Base-by-base conservation (phyloP, 2,797 vertebrate genomes). In the Gymnoscopelus microlampas region DNA sequence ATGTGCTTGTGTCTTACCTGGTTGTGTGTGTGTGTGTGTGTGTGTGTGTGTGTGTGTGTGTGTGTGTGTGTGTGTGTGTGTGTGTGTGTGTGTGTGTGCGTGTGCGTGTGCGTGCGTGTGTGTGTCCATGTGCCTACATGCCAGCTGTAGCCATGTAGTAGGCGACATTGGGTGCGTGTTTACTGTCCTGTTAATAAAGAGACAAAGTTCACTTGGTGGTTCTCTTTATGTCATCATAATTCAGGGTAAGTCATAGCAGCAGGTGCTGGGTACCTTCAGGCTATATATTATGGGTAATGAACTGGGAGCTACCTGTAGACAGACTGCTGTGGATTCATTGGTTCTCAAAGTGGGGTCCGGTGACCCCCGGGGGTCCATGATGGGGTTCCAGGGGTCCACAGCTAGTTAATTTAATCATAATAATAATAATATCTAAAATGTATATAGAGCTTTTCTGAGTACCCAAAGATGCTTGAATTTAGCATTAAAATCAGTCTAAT, bases 151-250 rank as follows among this genome's bases (percentile, higher is more conserved):
- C 26, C 70, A 73, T 67, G 66, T 70, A 77, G 23, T 66, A 56
- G 68, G 61, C 79, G 81, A 85, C 75, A 64, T 56, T 70, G 72
- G 66, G 71, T 55, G 58, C 74, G 72, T 81, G 75, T 90, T 90
- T 87, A 85, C 88, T 73, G 84, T 89, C 85, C 80, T 79, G 73
- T 74, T 70, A 81, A 79, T 76, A 63, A 83, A 83, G 74, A 85
- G 76, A 58, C 84, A 90, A 91, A 90, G 88, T 89, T 91, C 86
- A 88, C 74, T 71, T 62, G 56, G 74, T 74, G 68, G 55, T 70
- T 49, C 70, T 77, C 73, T 82, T 76, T 69, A 74, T 77, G 74
- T 60, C 74, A 55, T 54, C 53, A 5, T 69, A 73, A 78, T 71
- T 83, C 66, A 76, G 65, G 66, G 73, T 79, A 68, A 68, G 63